phyloP scores from a whole-genome alignment of 2,797 vertebrate species.

The Lepilemur septentrionalis region DNA sequence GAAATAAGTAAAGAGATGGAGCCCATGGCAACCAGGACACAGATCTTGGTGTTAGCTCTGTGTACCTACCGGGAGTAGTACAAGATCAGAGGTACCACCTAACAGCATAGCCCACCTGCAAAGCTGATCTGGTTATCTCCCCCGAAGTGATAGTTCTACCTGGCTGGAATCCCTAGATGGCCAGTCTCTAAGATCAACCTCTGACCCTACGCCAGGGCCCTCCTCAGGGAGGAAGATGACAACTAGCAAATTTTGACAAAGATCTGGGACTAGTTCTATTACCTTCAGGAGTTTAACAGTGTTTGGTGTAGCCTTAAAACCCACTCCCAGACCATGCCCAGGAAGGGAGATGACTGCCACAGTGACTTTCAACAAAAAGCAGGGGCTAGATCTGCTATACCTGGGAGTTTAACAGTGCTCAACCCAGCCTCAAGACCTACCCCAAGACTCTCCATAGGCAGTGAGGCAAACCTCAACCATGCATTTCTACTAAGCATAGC shows the following conservation, averaged over 20 bases:
- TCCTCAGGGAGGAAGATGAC: neutral
- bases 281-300: neutral
- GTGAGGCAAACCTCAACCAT: neutral
- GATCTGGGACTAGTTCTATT: neutral
- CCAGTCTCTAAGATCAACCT: neutral
- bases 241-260: neutral
- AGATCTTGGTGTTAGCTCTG: neutral
- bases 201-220: too few species aligned
- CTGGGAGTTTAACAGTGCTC: neutral
- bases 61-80: neutral
- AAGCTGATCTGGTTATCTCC: neutral
- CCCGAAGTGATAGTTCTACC: neutral
- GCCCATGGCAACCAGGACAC: neutral
- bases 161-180: neutral
- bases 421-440: neutral
- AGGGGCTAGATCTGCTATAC: neutral
- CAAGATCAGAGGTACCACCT: neutral
- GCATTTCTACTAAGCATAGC: neutral
- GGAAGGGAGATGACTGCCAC: neutral
- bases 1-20: too few species aligned
- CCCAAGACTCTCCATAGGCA: too few species aligned
- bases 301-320: neutral
- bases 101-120: neutral
- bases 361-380: neutral
- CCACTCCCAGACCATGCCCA: neutral